These are phyloP conservation scores for Matsumyia berberina DNA, from an alignment of 2,888 invertebrate genomes.

Conservation along the genomic window DNA sequence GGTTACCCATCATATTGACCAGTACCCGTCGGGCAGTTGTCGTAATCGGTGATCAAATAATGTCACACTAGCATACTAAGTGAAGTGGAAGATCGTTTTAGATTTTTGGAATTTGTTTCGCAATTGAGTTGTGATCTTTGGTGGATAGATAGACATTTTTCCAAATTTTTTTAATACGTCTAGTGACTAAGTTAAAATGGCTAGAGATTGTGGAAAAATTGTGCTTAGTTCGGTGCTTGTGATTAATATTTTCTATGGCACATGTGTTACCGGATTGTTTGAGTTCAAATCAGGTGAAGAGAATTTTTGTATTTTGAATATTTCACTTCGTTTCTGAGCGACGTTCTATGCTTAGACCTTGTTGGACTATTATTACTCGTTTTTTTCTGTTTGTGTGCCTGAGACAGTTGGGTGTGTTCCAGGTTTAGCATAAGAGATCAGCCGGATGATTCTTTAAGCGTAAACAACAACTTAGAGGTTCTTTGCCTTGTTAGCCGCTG, in stretches of 20 bases:
- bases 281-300: conserved; percentile 55
- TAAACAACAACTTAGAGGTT: too few relatives aligned
- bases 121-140: conserved; percentile 28
- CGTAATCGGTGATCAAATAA: conserved; percentile 65
- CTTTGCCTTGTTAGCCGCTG: too few relatives aligned
- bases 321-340: not conserved
- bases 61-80: conserved; percentile 29
- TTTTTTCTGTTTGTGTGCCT: too few relatives aligned
- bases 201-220: conserved; percentile 33
- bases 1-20: conserved; percentile 22
- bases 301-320: too few relatives aligned
- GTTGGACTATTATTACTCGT: not conserved
- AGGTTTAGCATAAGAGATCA: too few relatives aligned
- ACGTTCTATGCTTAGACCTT: not conserved
- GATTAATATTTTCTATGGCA: conserved; percentile 37
- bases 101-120: conserved; percentile 10
- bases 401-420: too few relatives aligned
- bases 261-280: conserved; percentile 41
- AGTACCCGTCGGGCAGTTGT: conserved; percentile 68
- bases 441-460: too few relatives aligned
- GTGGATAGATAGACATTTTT: not conserved
- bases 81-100: conserved; percentile 29
- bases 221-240: conserved; percentile 44
- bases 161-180: not conserved
- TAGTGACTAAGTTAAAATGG: not conserved